Evolutionary conservation across 2,797 vertebrate genomes (phyloP), one percentile per base, ranked within the genome.

Genomic region (Cossypha niveicapilla): DNA sequence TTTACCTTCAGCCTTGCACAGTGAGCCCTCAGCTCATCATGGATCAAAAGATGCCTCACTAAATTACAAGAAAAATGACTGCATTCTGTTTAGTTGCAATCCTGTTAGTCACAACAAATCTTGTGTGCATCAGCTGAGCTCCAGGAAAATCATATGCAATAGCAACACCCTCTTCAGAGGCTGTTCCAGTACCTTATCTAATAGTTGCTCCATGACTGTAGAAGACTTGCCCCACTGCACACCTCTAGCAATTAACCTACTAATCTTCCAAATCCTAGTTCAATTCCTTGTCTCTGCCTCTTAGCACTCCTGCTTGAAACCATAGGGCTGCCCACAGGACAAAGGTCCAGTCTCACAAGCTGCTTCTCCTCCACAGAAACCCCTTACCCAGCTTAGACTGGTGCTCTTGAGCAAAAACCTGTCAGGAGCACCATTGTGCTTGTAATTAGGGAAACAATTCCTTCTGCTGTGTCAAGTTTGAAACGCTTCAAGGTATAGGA

Each of bases 21-120:
- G 35, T 4, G 42, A 86, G 28, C 57, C 48, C n/a, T 63, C 65
- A 44, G 72, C 65, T 86, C 48, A 62, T 32, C n/a, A 34, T 4
- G 73, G 65, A 79, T 83, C 65, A 86, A 62, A 92, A 90, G 56
- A 74, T 48, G 65, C 57, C 61, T 71, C 68, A 67, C 22, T 77
- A 54, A 79, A 73, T 53, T 25, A 51, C 28, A 83, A 35, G 67
- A 63, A 71, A 83, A 88, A 79, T 10, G 30, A 13, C 73, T 86
- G 68, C 23, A 73, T 83, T 73, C 48, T 93, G 41, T 83, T 95
- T 70, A 12, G 42, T 18, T 66, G 68, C 72, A 80, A 92, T 77
- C 79, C 68, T 56, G 32, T 66, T 80, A 90, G 60, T 47, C 68
- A 73, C 17, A 67, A 75, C 27, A 87, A 92, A 76, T 54, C 39